A percentile compares a stretch with the other conserved stretches of the same genome.
phyloP scores from a whole-genome alignment of 2,113 vertebrate genomes.

The human region DNA sequence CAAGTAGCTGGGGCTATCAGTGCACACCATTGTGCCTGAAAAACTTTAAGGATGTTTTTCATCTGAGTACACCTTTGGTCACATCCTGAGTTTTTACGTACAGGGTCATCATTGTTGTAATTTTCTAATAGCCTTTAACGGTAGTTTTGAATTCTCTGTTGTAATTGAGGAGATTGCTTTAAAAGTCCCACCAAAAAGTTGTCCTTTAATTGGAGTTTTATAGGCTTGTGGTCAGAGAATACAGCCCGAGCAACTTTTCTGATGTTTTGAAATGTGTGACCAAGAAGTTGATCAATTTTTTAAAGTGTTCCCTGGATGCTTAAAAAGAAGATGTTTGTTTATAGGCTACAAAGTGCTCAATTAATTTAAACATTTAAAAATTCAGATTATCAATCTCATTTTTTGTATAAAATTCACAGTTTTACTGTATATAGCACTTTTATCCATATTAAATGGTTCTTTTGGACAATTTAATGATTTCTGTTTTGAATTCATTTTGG shows the following conservation, averaged over 20 bases:
- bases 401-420: neutral
- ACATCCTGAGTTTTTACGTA: neutral
- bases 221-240: neutral
- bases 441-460: neutral
- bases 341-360: neutral
- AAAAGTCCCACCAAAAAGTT: neutral
- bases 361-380: constrained; percentile 35
- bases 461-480: neutral
- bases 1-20: neutral
- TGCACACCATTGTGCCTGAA: neutral
- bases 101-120: neutral
- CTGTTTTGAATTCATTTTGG: constrained; percentile 10
- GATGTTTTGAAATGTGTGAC: neutral
- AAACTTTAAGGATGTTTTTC: neutral
- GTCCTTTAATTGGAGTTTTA: constrained; percentile 31
- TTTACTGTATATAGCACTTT: neutral
- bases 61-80: neutral
- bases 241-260: neutral
- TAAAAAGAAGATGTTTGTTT: constrained; percentile 24
- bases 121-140: neutral
- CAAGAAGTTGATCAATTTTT: constrained; percentile 16
- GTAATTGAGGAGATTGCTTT: neutral
- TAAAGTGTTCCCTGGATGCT: neutral
- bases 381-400: neutral
- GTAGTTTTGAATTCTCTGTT: neutral